Conservation (phyloP, 2,888 invertebrate genomes). For the Julus scanicus region DNA sequence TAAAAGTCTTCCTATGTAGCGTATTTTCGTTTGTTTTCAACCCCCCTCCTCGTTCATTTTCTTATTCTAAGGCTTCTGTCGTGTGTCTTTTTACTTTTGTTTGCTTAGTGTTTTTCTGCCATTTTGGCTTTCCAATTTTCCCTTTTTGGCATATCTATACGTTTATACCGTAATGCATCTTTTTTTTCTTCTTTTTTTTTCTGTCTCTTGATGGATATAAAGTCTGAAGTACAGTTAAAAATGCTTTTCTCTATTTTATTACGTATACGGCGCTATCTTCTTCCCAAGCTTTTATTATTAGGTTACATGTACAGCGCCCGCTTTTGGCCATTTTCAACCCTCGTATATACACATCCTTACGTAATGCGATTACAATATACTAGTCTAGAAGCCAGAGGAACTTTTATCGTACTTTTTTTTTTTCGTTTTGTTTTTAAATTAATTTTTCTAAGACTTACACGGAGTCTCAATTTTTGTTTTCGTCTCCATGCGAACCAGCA, state of each 20-base stretch:
- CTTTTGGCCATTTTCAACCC: background rate
- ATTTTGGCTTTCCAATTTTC: slow-evolving; percentile 43
- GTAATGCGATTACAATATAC: background rate
- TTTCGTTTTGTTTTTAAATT: too few species aligned
- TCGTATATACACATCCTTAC: background rate
- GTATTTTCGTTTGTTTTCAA: background rate
- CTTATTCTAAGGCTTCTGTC: slow-evolving; percentile 5
- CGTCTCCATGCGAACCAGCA: background rate
- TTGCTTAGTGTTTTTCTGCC: slow-evolving; percentile 40
- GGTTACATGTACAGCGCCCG: background rate
- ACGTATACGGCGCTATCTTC: background rate
- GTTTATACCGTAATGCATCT: slow-evolving; percentile 17
- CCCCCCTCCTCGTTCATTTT: background rate
- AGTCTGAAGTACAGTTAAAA: slow-evolving; percentile 20
- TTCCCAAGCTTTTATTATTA: background rate
- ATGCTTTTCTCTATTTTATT: slow-evolving; percentile 1
- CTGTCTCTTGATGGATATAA: slow-evolving; percentile 2
- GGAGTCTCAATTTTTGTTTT: background rate
- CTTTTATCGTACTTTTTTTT: too few species aligned
- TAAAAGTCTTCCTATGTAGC: slow-evolving; percentile 32
- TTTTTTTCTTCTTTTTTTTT: background rate
- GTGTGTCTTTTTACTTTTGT: slow-evolving; percentile 16
- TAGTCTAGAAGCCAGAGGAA: background rate
- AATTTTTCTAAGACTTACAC: background rate
- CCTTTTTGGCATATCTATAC: slow-evolving; percentile 42